These are phyloP conservation scores for Siniperca obscura DNA, from an alignment of 2,797 vertebrate species.

Conservation along the genomic window DNA sequence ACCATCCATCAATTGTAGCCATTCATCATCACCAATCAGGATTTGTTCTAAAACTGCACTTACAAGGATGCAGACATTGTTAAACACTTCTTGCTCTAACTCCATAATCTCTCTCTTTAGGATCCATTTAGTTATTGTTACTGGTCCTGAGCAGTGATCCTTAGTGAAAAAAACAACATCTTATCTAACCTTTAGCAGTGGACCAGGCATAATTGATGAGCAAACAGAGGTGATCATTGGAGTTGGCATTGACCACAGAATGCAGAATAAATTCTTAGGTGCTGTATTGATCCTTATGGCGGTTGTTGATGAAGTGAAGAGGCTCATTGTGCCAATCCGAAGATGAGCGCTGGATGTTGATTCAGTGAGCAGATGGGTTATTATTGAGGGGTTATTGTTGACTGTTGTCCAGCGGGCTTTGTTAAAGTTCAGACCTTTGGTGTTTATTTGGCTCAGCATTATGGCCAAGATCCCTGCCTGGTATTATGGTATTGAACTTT, in stretches of 20 bases:
- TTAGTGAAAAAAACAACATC: conserved; percentile 20
- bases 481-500: conserved; percentile 25
- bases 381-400: conserved; percentile 34
- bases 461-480: not conserved
- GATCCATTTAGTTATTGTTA: conserved; percentile 29
- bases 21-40: not conserved
- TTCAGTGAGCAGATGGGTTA: conserved; percentile 42
- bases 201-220: conserved; percentile 66
- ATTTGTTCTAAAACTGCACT: not conserved
- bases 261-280: conserved; percentile 73
- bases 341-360: conserved; percentile 40
- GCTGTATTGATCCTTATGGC: conserved; percentile 71
- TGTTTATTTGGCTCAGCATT: conserved; percentile 14
- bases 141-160: conserved; percentile 15
- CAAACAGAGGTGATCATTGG: conserved; percentile 71
- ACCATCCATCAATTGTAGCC: not conserved
- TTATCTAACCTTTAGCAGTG: conserved; percentile 60
- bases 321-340: conserved; percentile 38
- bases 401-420: conserved; percentile 25
- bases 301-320: conserved; percentile 75
- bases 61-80: not conserved
- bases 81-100: not conserved
- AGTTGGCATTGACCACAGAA: conserved; percentile 68
- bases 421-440: conserved; percentile 29
- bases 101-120: conserved; percentile 10